Conservation (phyloP, 2,113 vertebrate genomes). For the Salvelinus alpinus region DNA sequence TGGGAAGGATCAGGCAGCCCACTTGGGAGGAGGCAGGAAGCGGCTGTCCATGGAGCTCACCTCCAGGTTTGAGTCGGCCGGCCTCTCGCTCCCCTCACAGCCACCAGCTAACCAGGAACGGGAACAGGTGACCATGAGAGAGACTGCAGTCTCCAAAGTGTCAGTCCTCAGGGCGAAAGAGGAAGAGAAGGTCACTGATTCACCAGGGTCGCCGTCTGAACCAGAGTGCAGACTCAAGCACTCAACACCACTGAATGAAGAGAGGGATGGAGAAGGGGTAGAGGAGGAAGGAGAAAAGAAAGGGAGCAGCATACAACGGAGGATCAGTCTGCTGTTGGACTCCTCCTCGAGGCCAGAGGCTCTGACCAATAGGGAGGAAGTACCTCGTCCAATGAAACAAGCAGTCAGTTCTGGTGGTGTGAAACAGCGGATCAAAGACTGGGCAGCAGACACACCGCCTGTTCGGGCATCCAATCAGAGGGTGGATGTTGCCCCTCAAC, state of each 20-base stretch:
- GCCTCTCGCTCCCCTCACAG: slow-evolving; percentile 6
- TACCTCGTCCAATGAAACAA: slow-evolving; percentile 15
- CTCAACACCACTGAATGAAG: slow-evolving; percentile 12
- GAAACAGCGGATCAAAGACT: slow-evolving; percentile 67
- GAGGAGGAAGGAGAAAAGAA: slow-evolving; percentile 23
- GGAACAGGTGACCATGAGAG: not conserved
- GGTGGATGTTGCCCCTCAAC: too few relatives aligned
- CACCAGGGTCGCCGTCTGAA: not conserved
- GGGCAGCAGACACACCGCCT: slow-evolving; percentile 25
- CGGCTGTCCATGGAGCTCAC: slow-evolving; percentile 65
- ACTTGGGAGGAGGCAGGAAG: slow-evolving; percentile 44
- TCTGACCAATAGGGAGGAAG: slow-evolving; percentile 48
- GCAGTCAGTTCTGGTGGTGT: slow-evolving; percentile 45
- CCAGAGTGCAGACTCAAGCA: slow-evolving; percentile 7
- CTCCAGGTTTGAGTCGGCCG: slow-evolving; percentile 63
- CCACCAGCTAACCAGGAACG: not conserved
- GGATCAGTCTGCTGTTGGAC: slow-evolving; percentile 71
- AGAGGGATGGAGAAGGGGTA: slow-evolving; percentile 20
- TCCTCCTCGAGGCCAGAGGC: slow-evolving; percentile 49
- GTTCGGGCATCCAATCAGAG: slow-evolving; percentile 10
- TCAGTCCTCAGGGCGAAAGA: slow-evolving; percentile 1
- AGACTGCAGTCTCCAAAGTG: not conserved
- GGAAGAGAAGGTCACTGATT: not conserved
- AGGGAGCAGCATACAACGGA: slow-evolving; percentile 62
- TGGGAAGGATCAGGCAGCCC: not conserved